Conservation (phyloP, 2,797 vertebrate species). For the Loriculus beryllinus region DNA sequence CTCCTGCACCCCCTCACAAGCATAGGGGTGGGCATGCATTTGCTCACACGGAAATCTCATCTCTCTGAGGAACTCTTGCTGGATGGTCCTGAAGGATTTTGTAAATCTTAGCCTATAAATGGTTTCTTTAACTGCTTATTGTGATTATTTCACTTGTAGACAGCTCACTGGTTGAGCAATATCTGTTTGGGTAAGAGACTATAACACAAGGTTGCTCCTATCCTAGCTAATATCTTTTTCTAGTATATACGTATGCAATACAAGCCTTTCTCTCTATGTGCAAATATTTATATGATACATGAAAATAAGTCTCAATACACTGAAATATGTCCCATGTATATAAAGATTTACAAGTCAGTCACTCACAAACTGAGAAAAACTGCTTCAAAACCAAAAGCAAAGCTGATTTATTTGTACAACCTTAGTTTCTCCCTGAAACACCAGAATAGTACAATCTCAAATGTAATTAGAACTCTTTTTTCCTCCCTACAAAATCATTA, state of each 20-base stretch:
- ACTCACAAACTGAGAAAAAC: background rate
- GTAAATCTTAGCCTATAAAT: background rate
- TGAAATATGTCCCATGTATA: background rate
- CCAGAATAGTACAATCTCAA: background rate
- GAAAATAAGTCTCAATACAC: background rate
- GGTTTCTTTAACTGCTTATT: background rate
- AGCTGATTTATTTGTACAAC: background rate
- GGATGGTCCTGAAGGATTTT: background rate
- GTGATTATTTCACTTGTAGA: background rate
- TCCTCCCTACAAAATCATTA: background rate
- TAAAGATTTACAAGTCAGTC: background rate
- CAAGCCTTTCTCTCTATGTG: background rate
- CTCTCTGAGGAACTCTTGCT: background rate
- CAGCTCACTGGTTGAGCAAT: background rate
- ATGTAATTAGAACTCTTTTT: background rate
- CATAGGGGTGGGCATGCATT: fast-evolving
- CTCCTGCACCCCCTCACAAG: background rate
- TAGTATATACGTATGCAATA: background rate
- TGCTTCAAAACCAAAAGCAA: background rate
- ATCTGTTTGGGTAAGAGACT: background rate
- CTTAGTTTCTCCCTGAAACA: background rate
- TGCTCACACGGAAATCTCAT: background rate
- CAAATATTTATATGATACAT: background rate
- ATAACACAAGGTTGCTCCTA: background rate
- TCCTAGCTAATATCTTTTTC: background rate